Conservation (phyloP, 1,140 invertebrate genomes). For the Antheraea mylitta region DNA sequence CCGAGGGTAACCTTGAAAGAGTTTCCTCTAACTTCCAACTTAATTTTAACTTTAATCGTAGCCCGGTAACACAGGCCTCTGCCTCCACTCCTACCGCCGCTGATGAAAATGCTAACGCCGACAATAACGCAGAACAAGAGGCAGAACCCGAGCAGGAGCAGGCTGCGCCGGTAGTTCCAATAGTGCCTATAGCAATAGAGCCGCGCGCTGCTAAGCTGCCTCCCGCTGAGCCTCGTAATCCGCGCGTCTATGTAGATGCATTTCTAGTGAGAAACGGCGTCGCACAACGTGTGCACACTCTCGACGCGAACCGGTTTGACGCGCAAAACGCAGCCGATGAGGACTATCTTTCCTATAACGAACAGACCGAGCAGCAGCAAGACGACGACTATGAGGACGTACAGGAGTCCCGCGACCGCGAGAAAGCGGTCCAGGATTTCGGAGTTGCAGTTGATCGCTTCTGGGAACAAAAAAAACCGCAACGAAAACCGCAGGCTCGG, state of each 20-base stretch:
- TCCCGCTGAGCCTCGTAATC: slow-evolving; percentile 42
- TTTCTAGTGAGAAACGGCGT: slow-evolving; percentile 71
- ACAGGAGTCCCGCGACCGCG: slow-evolving; percentile 60
- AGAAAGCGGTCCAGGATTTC: slow-evolving; percentile 55
- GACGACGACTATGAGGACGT: slow-evolving; percentile 66
- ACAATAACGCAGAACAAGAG: slow-evolving; percentile 25
- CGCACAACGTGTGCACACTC: slow-evolving; percentile 54
- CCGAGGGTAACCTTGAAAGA: slow-evolving; percentile 54
- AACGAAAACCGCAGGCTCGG: slow-evolving; percentile 27
- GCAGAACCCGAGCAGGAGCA: slow-evolving; percentile 32
- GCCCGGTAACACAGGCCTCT: slow-evolving; percentile 30
- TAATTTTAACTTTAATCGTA: slow-evolving; percentile 59
- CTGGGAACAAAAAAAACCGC: slow-evolving; percentile 56
- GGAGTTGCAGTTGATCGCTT: slow-evolving; percentile 63
- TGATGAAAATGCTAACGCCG: background rate
- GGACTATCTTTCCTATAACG: slow-evolving; percentile 61
- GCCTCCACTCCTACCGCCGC: slow-evolving; percentile 23
- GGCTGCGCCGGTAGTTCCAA: slow-evolving; percentile 27
- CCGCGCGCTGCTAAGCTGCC: slow-evolving; percentile 55
- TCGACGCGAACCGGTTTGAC: slow-evolving; percentile 60
- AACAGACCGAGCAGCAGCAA: slow-evolving; percentile 50
- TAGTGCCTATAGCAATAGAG: slow-evolving; percentile 28
- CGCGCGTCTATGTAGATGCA: slow-evolving; percentile 72
- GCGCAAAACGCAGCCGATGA: slow-evolving; percentile 39
- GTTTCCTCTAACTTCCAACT: slow-evolving; percentile 59